These are phyloP conservation scores for Mesocentrotus franciscanus DNA, from an alignment of 53 echinoderm and acorn worm species.

Conservation along the genomic window DNA sequence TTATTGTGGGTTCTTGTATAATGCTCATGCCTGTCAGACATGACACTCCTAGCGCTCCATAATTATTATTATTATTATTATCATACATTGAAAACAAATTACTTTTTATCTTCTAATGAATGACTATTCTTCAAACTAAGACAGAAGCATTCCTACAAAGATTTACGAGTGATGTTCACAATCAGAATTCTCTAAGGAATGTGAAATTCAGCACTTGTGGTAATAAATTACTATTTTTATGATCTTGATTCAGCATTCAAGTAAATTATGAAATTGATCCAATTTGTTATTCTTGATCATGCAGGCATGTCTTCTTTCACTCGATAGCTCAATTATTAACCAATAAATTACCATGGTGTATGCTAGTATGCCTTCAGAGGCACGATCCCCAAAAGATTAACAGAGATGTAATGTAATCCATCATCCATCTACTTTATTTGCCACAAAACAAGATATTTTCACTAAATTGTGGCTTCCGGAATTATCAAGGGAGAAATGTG, in stretches of 20 bases:
- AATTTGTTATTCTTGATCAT: slow-evolving; percentile 53
- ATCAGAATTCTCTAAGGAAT: not conserved
- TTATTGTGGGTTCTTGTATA: too few species aligned
- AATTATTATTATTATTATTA: too few species aligned
- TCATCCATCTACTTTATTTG: not conserved
- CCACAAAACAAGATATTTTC: not conserved
- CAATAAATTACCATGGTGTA: slow-evolving; percentile 28
- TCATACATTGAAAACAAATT: not conserved
- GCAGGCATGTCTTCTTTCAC: slow-evolving; percentile 12
- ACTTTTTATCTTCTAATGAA: not conserved
- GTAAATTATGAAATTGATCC: slow-evolving; percentile 23
- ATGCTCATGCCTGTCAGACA: too few species aligned
- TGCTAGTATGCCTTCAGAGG: not conserved
- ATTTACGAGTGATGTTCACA: not conserved
- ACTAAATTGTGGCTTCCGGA: not conserved
- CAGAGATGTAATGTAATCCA: not conserved
- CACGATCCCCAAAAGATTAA: slow-evolving; percentile 1
- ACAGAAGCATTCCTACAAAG: too few species aligned
- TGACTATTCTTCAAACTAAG: not conserved
- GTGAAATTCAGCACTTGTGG: not conserved
- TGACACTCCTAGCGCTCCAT: too few species aligned
- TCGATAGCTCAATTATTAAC: slow-evolving; percentile 51
- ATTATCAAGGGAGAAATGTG: slow-evolving; percentile 3
- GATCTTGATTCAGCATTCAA: not conserved
- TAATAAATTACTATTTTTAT: slow-evolving; percentile 20